These are phyloP conservation scores for Temnothorax nylanderi DNA, from an alignment of 1,140 invertebrate species.

Conservation along the genomic window DNA sequence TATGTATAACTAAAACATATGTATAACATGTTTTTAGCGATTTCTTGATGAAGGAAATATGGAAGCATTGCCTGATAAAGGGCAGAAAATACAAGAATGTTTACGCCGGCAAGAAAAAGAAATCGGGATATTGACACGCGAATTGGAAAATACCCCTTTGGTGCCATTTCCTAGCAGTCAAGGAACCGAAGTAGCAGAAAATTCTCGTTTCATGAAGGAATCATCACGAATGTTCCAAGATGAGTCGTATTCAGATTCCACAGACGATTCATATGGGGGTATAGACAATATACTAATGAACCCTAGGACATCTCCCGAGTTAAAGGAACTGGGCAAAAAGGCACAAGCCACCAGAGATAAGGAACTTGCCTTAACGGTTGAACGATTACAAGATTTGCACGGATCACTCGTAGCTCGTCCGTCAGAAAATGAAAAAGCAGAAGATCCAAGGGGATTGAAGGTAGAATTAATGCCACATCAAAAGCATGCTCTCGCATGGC, in stretches of 20 bases:
- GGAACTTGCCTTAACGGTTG: constrained; percentile 89
- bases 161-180: constrained; percentile 72
- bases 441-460: constrained; percentile 89
- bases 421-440: constrained; percentile 86
- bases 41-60: constrained; percentile 84
- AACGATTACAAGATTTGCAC: constrained; percentile 91
- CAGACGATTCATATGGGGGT: constrained; percentile 13
- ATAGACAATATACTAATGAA: constrained; percentile 29
- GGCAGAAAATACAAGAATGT: constrained; percentile 82
- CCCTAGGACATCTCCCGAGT: constrained; percentile 39
- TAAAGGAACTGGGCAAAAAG: constrained; percentile 76
- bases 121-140: constrained; percentile 80
- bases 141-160: constrained; percentile 84
- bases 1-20: background rate
- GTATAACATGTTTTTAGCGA: constrained; percentile 77
- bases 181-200: background rate
- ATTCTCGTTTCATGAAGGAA: background rate
- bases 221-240: background rate
- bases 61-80: constrained; percentile 86
- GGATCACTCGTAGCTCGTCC: constrained; percentile 90
- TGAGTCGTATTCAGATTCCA: background rate
- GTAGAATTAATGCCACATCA: constrained; percentile 94
- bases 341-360: constrained; percentile 88
- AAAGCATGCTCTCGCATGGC: constrained; percentile 94
- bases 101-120: constrained; percentile 80